Conservation (phyloP, 2,888 invertebrate genomes). For the Eristalis tenax region DNA sequence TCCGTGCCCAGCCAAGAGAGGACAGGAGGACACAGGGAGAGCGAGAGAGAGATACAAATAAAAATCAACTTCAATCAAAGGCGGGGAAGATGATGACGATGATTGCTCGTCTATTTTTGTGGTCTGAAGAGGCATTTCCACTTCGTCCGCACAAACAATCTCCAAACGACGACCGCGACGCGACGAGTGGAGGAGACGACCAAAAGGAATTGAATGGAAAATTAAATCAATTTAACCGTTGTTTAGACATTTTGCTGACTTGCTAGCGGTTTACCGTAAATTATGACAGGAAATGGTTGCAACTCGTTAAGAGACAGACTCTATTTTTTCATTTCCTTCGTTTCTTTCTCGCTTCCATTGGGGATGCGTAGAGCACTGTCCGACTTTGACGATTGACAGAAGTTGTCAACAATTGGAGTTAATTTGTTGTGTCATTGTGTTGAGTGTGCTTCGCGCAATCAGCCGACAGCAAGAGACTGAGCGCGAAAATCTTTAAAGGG, state of each 20-base stretch:
- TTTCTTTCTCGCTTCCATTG: not conserved
- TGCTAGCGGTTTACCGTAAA: slow-evolving; percentile 34
- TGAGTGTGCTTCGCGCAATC: not conserved
- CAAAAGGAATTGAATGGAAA: slow-evolving; percentile 41
- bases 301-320: slow-evolving; percentile 15
- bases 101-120: slow-evolving; percentile 45
- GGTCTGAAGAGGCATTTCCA: slow-evolving; percentile 27
- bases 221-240: slow-evolving; percentile 52
- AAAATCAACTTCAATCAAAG: slow-evolving; percentile 47
- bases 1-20: too few species aligned
- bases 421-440: slow-evolving; percentile 6
- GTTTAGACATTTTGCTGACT: slow-evolving; percentile 51
- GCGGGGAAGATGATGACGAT: slow-evolving; percentile 15
- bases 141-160: slow-evolving; percentile 3
- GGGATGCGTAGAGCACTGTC: not conserved
- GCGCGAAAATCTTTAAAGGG: not conserved
- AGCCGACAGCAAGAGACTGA: not conserved
- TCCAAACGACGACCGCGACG: too few species aligned
- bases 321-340: not conserved
- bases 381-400: slow-evolving; percentile 24
- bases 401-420: slow-evolving; percentile 20
- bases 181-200: not conserved
- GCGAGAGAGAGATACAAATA: slow-evolving; percentile 22
- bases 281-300: slow-evolving; percentile 49
- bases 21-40: not conserved